Conservation (phyloP, 2,888 invertebrate species). For the Encarsia formosa region DNA sequence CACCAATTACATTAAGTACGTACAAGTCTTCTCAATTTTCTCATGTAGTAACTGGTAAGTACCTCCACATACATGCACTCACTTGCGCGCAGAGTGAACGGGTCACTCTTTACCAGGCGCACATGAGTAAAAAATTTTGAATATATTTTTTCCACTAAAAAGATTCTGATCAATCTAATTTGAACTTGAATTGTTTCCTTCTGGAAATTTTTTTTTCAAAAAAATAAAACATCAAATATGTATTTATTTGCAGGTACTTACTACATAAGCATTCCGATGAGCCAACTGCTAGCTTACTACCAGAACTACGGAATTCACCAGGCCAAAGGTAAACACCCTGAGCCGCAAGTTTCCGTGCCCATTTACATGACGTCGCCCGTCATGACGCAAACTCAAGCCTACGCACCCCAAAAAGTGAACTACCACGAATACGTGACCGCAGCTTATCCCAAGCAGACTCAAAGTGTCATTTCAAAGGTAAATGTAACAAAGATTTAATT, state of each 20-base stretch:
- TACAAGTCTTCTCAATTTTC: too few species aligned
- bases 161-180: too few species aligned
- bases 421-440: conserved; percentile 36
- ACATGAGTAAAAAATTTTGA: too few species aligned
- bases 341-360: conserved; percentile 39
- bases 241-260: conserved; percentile 34
- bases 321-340: conserved; percentile 30
- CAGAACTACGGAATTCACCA: conserved; percentile 33
- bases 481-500: too few species aligned
- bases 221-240: not conserved
- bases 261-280: conserved; percentile 43
- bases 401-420: conserved; percentile 33
- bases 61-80: too few species aligned
- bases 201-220: not conserved
- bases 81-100: too few species aligned
- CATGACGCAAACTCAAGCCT: conserved; percentile 34
- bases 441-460: conserved; percentile 31
- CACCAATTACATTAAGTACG: too few species aligned
- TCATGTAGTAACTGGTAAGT: too few species aligned
- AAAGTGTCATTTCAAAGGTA: conserved; percentile 24
- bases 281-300: conserved; percentile 41
- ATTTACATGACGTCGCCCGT: conserved; percentile 37
- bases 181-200: not conserved
- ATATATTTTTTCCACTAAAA: too few species aligned
- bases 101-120: too few species aligned